These are phyloP conservation scores for Lamproptera curius DNA, from an alignment of 2,888 invertebrate genomes.

Conservation along the genomic window DNA sequence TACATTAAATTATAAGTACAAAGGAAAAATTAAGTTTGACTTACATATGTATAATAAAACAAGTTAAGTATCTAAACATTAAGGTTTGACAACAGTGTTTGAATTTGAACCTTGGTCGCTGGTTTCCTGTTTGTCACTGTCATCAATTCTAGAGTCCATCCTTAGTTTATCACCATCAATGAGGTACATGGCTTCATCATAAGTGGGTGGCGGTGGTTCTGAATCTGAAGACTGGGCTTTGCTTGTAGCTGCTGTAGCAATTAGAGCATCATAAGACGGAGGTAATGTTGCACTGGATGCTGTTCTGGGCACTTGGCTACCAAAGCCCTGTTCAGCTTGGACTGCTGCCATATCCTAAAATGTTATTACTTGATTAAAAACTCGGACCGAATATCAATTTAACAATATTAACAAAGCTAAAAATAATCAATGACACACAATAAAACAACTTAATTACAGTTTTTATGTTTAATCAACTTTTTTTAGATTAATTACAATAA, in stretches of 20 bases:
- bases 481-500: no score
- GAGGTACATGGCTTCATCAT: constrained; percentile 80
- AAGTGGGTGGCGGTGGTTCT: constrained; percentile 80
- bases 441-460: no score
- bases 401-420: no score
- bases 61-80: constrained; percentile 35
- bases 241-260: constrained; percentile 54
- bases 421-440: no score
- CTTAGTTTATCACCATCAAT: constrained; percentile 66
- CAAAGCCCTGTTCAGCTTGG: constrained; percentile 74
- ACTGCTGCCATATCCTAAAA: constrained; percentile 78
- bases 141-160: constrained; percentile 47
- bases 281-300: constrained; percentile 79
- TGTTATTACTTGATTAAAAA: no score
- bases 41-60: constrained; percentile 43
- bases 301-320: constrained; percentile 72
- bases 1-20: constrained; percentile 66
- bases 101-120: constrained; percentile 45
- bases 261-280: constrained; percentile 80
- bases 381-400: no score
- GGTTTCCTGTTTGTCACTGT: constrained; percentile 60
- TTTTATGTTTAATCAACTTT: no score
- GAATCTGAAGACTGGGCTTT: constrained; percentile 70
- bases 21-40: constrained; percentile 65
- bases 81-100: constrained; percentile 57